Evolutionary conservation across 2,113 vertebrate species (phyloP).

Genomic region (Romanogobio albipinnatus): DNA sequence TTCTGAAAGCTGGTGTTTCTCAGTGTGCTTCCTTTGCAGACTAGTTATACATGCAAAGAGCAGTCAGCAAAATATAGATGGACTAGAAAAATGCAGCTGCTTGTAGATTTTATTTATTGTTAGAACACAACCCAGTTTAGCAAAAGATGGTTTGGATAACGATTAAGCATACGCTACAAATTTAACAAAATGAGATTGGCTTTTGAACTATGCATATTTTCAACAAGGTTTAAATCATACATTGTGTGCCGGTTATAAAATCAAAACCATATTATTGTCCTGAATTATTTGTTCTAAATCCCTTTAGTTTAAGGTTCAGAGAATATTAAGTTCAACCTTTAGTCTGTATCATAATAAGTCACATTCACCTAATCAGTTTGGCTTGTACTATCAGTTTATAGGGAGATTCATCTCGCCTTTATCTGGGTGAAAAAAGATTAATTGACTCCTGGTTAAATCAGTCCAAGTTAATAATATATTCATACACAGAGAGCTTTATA

Average conservation of each 20-base stretch:
- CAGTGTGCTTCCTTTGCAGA: conserved; percentile 41
- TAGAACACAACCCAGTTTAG: not conserved
- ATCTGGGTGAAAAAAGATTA: conserved; percentile 26
- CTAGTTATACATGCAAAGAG: conserved; percentile 68
- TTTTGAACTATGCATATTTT: conserved; percentile 19
- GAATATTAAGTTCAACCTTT: not conserved
- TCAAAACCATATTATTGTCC: not conserved
- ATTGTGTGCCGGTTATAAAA: not conserved
- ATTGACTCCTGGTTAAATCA: conserved; percentile 15
- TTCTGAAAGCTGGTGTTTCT: conserved; percentile 36
- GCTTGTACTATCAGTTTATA: conserved; percentile 1
- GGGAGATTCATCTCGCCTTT: conserved; percentile 1
- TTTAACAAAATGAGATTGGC: conserved; percentile 15
- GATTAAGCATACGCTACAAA: not conserved
- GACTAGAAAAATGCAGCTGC: conserved; percentile 62
- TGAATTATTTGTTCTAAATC: not conserved
- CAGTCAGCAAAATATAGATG: conserved; percentile 68
- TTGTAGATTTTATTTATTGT: conserved; percentile 41
- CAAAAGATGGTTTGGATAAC: conserved; percentile 7
- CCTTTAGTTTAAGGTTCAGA: not conserved
- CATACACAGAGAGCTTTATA: conserved; percentile 31
- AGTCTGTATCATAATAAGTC: not conserved
- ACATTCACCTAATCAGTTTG: not conserved
- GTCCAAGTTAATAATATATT: conserved; percentile 38
- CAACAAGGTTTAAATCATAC: not conserved